These are phyloP conservation scores for Muscidifurax raptorellus DNA, from an alignment of 1,140 invertebrate species.

Conservation along the genomic window DNA sequence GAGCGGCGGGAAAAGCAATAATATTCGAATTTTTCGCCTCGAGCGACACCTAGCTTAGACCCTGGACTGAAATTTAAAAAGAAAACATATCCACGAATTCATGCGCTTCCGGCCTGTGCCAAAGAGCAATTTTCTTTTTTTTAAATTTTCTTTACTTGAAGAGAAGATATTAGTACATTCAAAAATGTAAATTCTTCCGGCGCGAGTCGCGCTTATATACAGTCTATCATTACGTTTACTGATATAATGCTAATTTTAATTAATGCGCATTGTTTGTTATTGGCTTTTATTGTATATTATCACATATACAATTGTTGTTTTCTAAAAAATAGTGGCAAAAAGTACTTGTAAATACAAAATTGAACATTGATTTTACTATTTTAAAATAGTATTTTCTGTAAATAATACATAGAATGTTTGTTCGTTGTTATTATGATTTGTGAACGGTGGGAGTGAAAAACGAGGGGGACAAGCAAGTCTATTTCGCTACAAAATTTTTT, in stretches of 20 bases:
- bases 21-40: slow-evolving; percentile 23
- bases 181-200: slow-evolving; percentile 18
- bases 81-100: slow-evolving; percentile 57
- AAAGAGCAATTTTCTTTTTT: slow-evolving; percentile 51
- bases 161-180: not conserved
- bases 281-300: slow-evolving; percentile 23
- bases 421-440: slow-evolving; percentile 33
- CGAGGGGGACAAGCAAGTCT: slow-evolving; percentile 8
- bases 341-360: slow-evolving; percentile 35
- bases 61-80: slow-evolving; percentile 39
- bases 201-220: not conserved
- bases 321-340: not conserved
- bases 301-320: not conserved
- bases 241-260: not conserved
- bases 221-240: slow-evolving; percentile 4
- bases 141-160: not conserved
- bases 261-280: slow-evolving; percentile 3
- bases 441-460: slow-evolving; percentile 2
- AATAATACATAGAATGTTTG: slow-evolving; percentile 26
- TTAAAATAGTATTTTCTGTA: slow-evolving; percentile 27
- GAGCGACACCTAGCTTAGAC: slow-evolving; percentile 4
- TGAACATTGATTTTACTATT: not conserved
- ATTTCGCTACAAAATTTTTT: slow-evolving; percentile 32
- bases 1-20: slow-evolving; percentile 23
- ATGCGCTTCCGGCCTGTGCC: slow-evolving; percentile 67